Base-by-base conservation (phyloP, 37 sponge, comb jelly and placozoan genomes). In the Aphrocallistes beatrix region DNA sequence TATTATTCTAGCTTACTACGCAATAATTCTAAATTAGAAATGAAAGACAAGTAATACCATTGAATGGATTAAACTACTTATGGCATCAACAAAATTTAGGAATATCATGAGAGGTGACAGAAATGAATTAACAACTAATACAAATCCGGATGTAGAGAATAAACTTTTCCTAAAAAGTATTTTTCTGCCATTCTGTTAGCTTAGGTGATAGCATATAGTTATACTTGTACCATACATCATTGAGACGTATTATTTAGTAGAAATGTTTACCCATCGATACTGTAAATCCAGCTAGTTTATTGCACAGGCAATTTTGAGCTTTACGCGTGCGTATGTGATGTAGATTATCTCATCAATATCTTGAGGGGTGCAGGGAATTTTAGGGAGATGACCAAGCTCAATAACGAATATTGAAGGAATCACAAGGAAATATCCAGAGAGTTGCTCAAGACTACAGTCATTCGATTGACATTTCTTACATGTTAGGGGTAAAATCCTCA, bases 371-470 rank as follows among this genome's bases (percentile, higher is more conserved):
- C 10, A 30, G 6, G 6, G 45, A 42, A 3, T 25, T 60, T 32
- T 60, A 60, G 75, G 75, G 34, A 60, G 75, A 60, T 60, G 75
- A 19, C 75, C 75, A 60, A 60, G 75, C 34, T 60, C 75, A 19
- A 60, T 32, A 60, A 60, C 3, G 34, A 60, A 60, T 28, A 60
- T 1, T 25, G 75, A 60, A 60, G 75, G 75, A 25, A 60, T 13
- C 8, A 25, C 75, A 3, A 25, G 75, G 75, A 60, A 60, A 60
- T 13, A 19, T 60, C 75, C 75, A 25, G 75, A 19, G 75, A 60
- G 75, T 60, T 25, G 75, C n/a, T 60, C 75, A 30, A 28, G 8
- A 60, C 13, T 42, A 42, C 10, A 42, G 10, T 42, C 13, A 42
- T 13, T 42, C 13, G 75, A 60, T 28, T 60, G 34, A 60, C 75